These are phyloP conservation scores for Ctenosaura bakeri DNA, from an alignment of 2,797 vertebrate genomes.

Conservation along the genomic window DNA sequence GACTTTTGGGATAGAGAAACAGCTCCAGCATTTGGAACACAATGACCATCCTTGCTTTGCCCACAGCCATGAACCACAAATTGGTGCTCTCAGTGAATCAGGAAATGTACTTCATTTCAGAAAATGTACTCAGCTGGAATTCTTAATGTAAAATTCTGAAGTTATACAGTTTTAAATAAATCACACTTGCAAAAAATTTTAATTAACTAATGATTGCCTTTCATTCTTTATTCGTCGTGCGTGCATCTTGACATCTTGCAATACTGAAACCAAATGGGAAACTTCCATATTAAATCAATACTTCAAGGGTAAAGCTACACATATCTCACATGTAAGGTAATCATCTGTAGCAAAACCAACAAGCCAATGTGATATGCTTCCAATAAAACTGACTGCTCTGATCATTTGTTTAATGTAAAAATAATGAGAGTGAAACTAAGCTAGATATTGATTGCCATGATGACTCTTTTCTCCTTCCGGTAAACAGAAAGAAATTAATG, in stretches of 20 bases:
- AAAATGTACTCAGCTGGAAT: neutral
- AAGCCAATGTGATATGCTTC: neutral
- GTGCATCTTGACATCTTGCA: neutral
- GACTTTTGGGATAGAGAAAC: too few species aligned
- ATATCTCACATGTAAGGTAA: neutral
- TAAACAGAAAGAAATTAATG: slow-evolving; percentile 26
- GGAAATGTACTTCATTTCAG: too few species aligned
- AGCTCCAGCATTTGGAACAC: too few species aligned
- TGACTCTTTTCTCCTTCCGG: slow-evolving; percentile 2
- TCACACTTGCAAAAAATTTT: neutral
- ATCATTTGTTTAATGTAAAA: slow-evolving; percentile 47
- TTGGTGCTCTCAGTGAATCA: too few species aligned
- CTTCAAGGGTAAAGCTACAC: neutral
- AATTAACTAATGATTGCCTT: slow-evolving; percentile 7
- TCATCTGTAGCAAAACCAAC: neutral
- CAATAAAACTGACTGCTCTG: slow-evolving; percentile 7
- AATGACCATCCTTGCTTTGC: too few species aligned
- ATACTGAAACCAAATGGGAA: neutral
- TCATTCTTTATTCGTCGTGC: neutral
- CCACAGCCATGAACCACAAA: too few species aligned
- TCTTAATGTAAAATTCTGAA: slow-evolving; percentile 2
- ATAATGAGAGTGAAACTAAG: slow-evolving; percentile 21
- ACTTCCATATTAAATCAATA: slow-evolving; percentile 4
- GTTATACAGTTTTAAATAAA: neutral
- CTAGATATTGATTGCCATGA: neutral